These are phyloP conservation scores for Petrosia ficiformis DNA, from an alignment of 37 sponge, comb jelly and placozoan genomes.

Conservation along the genomic window DNA sequence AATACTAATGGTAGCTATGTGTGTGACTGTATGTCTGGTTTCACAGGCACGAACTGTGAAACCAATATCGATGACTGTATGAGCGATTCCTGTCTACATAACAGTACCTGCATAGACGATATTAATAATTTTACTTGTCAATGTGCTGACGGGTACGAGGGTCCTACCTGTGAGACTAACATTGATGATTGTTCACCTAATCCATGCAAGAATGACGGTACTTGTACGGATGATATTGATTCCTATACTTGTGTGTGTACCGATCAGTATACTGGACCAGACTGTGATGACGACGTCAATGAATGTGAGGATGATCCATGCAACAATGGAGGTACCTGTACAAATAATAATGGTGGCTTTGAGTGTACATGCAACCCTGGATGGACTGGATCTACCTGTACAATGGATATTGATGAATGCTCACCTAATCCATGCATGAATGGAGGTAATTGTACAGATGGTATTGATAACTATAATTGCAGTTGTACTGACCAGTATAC, in stretches of 20 bases:
- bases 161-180: not conserved
- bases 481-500: not conserved
- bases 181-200: conserved; percentile 1
- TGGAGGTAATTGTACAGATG: conserved; percentile 4
- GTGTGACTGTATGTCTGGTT: not conserved
- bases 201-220: not conserved
- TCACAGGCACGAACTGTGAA: not conserved
- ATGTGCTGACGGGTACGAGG: not conserved
- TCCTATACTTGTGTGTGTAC: not conserved
- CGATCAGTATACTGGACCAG: not conserved
- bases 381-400: too few relatives aligned
- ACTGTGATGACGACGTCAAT: conserved; percentile 3
- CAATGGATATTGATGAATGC: too few relatives aligned
- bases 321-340: conserved; percentile 10
- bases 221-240: not conserved
- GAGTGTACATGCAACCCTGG: not conserved
- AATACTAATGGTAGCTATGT: not conserved
- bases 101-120: not conserved
- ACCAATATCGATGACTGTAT: not conserved
- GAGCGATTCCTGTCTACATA: not conserved
- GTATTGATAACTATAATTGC: not conserved
- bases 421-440: conserved; percentile 13
- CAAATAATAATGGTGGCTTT: not conserved
- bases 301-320: conserved; percentile 20
- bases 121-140: not conserved